These are phyloP conservation scores for Saxicola maurus DNA, from an alignment of 2,797 vertebrate genomes.

Conservation along the genomic window DNA sequence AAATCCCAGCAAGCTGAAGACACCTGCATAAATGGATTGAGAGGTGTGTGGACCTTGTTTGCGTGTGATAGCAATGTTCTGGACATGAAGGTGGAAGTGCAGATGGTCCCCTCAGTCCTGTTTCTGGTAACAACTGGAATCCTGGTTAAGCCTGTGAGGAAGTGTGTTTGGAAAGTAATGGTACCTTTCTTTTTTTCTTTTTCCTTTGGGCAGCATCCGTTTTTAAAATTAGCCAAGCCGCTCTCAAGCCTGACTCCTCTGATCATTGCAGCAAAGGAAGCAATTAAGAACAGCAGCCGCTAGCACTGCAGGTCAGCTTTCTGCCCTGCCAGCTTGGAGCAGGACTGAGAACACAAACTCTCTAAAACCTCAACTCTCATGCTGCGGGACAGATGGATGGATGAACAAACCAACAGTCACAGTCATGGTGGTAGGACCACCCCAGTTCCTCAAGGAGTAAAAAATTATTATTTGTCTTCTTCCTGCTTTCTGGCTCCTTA, in stretches of 20 bases:
- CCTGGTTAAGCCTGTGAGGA: not conserved
- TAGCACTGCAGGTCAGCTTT: conserved; percentile 69
- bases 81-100: not conserved
- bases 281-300: conserved; percentile 93
- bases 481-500: conserved; percentile 75
- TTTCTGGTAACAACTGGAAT: not conserved
- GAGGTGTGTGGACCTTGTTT: not conserved
- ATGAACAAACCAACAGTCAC: conserved; percentile 57
- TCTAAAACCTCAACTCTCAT: conserved; percentile 60
- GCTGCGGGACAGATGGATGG: conserved; percentile 62
- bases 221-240: conserved; percentile 91
- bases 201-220: conserved; percentile 79
- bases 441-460: conserved; percentile 63
- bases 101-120: not conserved
- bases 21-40: not conserved
- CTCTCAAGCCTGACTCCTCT: conserved; percentile 88
- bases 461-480: conserved; percentile 74
- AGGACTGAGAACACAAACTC: conserved; percentile 70
- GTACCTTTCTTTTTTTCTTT: not conserved
- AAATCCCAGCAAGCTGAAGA: not conserved
- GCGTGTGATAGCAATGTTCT: not conserved
- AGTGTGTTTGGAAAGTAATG: conserved; percentile 5
- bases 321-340: conserved; percentile 57
- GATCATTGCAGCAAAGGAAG: conserved; percentile 89
- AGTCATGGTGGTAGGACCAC: conserved; percentile 47